Evolutionary conservation across 2,797 vertebrate genomes (phyloP).

Genomic region (Yasuhikotakia modesta): DNA sequence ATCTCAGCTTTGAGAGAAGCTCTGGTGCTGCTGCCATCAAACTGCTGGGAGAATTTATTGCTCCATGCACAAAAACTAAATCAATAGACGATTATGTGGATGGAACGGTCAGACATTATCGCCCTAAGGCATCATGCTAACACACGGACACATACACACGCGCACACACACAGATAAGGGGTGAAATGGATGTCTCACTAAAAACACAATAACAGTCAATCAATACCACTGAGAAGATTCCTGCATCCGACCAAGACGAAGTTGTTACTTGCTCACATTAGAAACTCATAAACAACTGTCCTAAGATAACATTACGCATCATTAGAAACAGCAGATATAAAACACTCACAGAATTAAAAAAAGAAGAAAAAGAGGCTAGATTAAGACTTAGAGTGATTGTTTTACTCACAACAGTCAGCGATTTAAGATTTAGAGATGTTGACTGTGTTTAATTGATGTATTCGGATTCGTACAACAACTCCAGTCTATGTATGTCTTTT

Average conservation of each 20-base stretch:
- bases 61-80: conserved; percentile 65
- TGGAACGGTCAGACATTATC: conserved; percentile 64
- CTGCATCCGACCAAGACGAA: conserved; percentile 10
- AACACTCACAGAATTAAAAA: neutral
- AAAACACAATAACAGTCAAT: conserved; percentile 46
- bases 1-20: conserved; percentile 40
- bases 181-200: conserved; percentile 44
- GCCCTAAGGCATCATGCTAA: conserved; percentile 50
- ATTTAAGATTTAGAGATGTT: neutral
- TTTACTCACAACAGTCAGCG: neutral
- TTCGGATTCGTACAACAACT: neutral
- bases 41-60: conserved; percentile 59
- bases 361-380: neutral
- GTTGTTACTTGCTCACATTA: conserved; percentile 13
- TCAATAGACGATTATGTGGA: conserved; percentile 69
- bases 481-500: neutral
- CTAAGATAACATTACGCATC: conserved; percentile 20
- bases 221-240: conserved; percentile 22
- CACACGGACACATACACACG: conserved; percentile 43
- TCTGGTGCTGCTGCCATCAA: conserved; percentile 41
- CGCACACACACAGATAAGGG: conserved; percentile 54
- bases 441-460: neutral
- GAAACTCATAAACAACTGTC: conserved; percentile 28
- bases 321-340: neutral
- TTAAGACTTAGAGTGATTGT: neutral